phyloP scores from a whole-genome alignment of 2,888 invertebrate species.

The Gonocerus acuteangulatus region DNA sequence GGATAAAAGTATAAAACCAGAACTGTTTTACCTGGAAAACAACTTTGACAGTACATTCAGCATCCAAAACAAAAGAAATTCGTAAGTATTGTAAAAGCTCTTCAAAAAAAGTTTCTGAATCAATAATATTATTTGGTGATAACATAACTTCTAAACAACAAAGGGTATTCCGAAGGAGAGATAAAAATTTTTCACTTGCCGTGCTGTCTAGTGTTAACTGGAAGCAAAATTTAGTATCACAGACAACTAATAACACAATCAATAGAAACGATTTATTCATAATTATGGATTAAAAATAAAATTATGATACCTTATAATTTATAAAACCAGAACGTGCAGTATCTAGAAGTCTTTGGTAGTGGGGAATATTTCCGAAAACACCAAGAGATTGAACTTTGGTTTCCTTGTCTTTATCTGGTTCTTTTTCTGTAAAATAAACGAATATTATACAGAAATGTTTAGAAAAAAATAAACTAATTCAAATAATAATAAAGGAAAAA shows the following conservation, averaged over 20 bases:
- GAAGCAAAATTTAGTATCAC: constrained; percentile 39
- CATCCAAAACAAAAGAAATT: constrained; percentile 60
- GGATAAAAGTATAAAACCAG: no score
- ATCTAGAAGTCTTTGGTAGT: constrained; percentile 80
- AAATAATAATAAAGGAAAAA: no score
- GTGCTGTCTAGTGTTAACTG: constrained; percentile 71
- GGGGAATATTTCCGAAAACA: constrained; percentile 49
- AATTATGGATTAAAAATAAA: not conserved
- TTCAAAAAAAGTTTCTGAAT: constrained; percentile 67
- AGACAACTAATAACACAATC: constrained; percentile 8
- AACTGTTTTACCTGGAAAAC: constrained; percentile 58
- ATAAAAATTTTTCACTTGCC: constrained; percentile 65
- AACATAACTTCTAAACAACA: constrained; percentile 61
- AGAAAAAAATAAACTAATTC: no score
- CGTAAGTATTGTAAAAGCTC: constrained; percentile 70
- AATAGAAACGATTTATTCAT: not conserved
- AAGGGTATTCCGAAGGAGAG: constrained; percentile 56
- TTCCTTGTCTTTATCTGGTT: constrained; percentile 39
- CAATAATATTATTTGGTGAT: constrained; percentile 59
- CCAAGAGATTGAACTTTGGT: constrained; percentile 34
- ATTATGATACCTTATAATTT: constrained; percentile 66
- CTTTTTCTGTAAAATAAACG: constrained; percentile 35
- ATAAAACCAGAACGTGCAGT: constrained; percentile 71
- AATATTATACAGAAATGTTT: not conserved
- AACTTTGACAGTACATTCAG: constrained; percentile 62